A percentile compares a stretch with the other conserved stretches of the same genome.
phyloP scores from a whole-genome alignment of 2,888 invertebrate species.

The Campoletis raptor region DNA sequence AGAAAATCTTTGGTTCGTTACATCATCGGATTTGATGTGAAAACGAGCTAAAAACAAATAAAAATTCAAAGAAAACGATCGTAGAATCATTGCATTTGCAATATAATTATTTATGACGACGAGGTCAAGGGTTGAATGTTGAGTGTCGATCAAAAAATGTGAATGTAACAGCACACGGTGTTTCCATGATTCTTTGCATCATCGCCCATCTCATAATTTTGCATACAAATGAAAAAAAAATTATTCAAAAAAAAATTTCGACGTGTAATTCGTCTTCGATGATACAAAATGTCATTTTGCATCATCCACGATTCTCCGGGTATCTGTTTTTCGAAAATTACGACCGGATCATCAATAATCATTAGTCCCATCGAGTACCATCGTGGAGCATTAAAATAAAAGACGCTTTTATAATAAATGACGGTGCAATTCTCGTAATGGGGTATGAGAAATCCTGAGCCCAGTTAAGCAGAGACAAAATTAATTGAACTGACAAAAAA shows the following conservation, averaged over 20 bases:
- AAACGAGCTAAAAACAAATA: neutral
- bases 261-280: neutral
- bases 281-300: slow-evolving; percentile 5
- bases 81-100: neutral
- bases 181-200: neutral
- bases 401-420: neutral
- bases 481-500: neutral
- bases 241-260: neutral
- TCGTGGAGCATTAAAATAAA: neutral
- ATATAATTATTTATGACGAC: neutral
- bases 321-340: neutral
- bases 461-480: neutral
- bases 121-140: neutral
- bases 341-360: slow-evolving; percentile 24
- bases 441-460: neutral
- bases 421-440: neutral
- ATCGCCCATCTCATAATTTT: neutral
- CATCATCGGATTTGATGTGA: neutral
- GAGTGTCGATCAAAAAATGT: neutral
- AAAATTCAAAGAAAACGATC: neutral
- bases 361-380: neutral
- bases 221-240: neutral
- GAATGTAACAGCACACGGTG: neutral
- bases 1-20: neutral
- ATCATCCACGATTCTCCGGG: neutral